phyloP scores from a whole-genome alignment of 2,797 vertebrate species.

The Hyperoplus lanceolatus region DNA sequence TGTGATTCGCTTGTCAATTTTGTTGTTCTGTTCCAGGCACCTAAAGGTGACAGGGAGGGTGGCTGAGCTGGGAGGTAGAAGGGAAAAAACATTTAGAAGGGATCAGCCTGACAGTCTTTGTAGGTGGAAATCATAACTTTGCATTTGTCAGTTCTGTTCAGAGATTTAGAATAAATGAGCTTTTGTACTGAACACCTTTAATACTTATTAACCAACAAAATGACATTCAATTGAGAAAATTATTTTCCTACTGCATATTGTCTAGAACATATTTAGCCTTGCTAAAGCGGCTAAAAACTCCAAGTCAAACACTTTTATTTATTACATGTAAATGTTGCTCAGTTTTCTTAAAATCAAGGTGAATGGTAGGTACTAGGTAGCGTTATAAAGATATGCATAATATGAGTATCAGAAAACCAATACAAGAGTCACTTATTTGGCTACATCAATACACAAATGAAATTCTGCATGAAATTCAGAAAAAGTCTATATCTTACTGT shows the following conservation, averaged over 20 bases:
- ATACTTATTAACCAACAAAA: not conserved
- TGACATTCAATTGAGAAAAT: not conserved
- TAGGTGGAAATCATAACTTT: not conserved
- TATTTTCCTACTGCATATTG: not conserved
- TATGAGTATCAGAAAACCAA: not conserved
- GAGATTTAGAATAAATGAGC: not conserved
- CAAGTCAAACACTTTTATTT: too few relatives aligned
- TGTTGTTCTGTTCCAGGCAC: slow-evolving; percentile 96
- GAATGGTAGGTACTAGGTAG: not conserved
- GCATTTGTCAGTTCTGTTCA: not conserved
- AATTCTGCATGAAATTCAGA: not conserved
- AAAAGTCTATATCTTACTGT: not conserved
- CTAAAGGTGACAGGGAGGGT: slow-evolving; percentile 97
- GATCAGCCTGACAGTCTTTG: not conserved
- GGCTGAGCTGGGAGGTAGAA: slow-evolving; percentile 88
- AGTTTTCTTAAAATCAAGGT: not conserved
- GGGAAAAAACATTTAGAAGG: not conserved
- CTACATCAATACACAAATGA: not conserved
- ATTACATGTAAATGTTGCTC: not conserved
- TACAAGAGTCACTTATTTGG: not conserved
- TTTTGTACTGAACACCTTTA: not conserved
- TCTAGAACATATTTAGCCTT: not conserved
- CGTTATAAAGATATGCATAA: not conserved
- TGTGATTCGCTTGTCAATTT: slow-evolving; percentile 94
- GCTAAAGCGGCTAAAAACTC: not conserved